Base-by-base conservation (phyloP, 2,888 invertebrate species). In the Rutpela maculata region DNA sequence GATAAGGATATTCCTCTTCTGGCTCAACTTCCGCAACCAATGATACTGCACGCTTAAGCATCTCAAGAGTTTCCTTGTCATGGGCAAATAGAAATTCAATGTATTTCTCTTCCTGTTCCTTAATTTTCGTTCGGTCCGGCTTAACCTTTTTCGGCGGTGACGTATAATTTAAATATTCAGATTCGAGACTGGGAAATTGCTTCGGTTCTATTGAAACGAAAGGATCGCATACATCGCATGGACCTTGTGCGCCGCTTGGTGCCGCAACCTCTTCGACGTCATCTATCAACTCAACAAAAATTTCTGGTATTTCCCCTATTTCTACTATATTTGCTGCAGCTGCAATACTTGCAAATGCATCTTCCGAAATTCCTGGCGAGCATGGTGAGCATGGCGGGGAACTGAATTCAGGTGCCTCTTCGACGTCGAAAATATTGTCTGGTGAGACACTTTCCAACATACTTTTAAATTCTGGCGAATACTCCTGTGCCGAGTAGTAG, bases 1-100 rank as follows among this genome's bases (percentile, higher is more conserved):
- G 43, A 50, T 72, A 62, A 4, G 75, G 75, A 60, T 75, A 63
- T 63, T 56, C 59, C 38, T 66, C 38, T 12, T 76, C 78, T 38
- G 68, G 78, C 43, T 76, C 74, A 19, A 72, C 26, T 11, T 75
- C 76, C 11, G 69, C 26, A 5, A 72, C 73, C 12, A 76, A 35
- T n/a, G 57, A 31, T 9, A 77, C 38, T 17, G 77, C 69, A 7
- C 68, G 31, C 56, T 74, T 80, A 3, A 80, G 12, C 18, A 74
- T 66, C 10, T 74, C 70, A 35, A 67, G 59, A 17, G 70, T 74
- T 15, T 76, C 75, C 15, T 59, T 59, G 57, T 80, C 76, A 7
- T 57, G 59, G 19, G 19, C 57, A 26, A 76, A 80, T 12, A 80
- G 59, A 38, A 57, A 80, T 57, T 80, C 74, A 9, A 80, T 70